Evolutionary conservation across 2,113 vertebrate genomes (phyloP), one percentile per base, ranked within the genome.

Genomic region (Epinephelus moara): DNA sequence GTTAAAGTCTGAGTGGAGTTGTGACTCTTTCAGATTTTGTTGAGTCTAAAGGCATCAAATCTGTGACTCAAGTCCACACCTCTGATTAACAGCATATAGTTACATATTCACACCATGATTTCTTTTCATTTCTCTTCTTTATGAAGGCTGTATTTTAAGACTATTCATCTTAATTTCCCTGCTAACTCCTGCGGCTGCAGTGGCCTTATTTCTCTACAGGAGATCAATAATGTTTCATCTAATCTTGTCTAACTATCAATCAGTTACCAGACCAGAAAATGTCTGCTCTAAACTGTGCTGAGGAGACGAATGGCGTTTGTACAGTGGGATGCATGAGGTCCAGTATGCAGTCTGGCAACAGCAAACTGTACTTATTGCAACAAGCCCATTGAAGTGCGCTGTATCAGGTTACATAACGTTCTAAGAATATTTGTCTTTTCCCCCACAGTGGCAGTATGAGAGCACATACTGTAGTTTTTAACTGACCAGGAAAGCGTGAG

Each of bases 361-460:
- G 74, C 61, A 77, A 88, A 83, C 82, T 83, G 72, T 68, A 84
- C 82, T 87, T 84, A 81, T 17, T 76, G 50, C 67, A 81, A 53
- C 61, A 45, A 78, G 50, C 71, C 49, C 42, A 42, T 21, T 74
- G 42, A 82, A 80, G 45, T 78, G 67, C 70, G 23, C 68, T 37
- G 45, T 68, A 68, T 56, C 23, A 1, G 17, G 55, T 88, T 89
- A 81, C 75, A 80, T 88, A 85, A 87, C 1, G 47, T 61, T 84
- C 82, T 71, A 80, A 82, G 80, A 90, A 87, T 87, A 85, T 85
- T 77, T 79, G 67, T 81, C 21, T 85, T 79, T 73, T 75, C 45
- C 67, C 25, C 73, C 50, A 64, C 79, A 27, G 49, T 55, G 79
- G 78, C 69, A 66, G 81, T 4, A 25, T 57, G 75, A 80, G 75